Conservation (phyloP, 2,113 vertebrate genomes). For the Rhombomys opimus region DNA sequence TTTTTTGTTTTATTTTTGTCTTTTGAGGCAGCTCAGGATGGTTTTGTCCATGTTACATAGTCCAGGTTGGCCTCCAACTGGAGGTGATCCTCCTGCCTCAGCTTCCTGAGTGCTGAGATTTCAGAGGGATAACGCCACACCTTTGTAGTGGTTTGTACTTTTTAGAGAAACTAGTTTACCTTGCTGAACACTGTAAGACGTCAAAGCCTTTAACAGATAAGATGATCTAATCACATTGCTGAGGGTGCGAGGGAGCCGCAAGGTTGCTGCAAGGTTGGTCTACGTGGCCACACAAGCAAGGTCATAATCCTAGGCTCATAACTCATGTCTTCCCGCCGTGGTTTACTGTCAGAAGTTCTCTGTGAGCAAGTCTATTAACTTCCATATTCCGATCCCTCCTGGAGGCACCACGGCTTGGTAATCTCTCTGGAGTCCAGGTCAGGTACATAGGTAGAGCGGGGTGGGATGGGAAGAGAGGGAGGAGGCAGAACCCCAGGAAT, state of each 20-base stretch:
- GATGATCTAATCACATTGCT: background rate
- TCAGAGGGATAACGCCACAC: background rate
- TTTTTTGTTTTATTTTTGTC: background rate
- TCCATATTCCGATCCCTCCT: background rate
- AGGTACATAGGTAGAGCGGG: background rate
- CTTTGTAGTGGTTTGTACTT: background rate
- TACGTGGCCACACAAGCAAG: background rate
- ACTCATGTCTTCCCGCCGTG: background rate
- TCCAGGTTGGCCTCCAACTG: background rate
- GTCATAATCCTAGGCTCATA: background rate
- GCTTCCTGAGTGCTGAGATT: background rate
- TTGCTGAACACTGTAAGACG: background rate
- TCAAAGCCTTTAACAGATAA: slow-evolving; percentile 12
- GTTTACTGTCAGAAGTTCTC: background rate
- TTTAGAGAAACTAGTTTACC: slow-evolving; percentile 50
- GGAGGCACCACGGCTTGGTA: background rate
- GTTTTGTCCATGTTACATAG: background rate
- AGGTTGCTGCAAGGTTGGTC: background rate
- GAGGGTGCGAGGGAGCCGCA: background rate
- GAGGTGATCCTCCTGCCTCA: background rate
- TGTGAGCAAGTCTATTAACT: background rate
- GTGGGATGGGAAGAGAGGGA: background rate
- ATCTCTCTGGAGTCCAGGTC: background rate
- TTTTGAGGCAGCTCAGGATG: background rate
- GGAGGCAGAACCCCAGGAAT: background rate